Percentiles rank a stretch among this genome's conserved stretches.
phyloP scores from a whole-genome alignment of 1,140 invertebrate genomes.

The Zaprionus camerounensis region DNA sequence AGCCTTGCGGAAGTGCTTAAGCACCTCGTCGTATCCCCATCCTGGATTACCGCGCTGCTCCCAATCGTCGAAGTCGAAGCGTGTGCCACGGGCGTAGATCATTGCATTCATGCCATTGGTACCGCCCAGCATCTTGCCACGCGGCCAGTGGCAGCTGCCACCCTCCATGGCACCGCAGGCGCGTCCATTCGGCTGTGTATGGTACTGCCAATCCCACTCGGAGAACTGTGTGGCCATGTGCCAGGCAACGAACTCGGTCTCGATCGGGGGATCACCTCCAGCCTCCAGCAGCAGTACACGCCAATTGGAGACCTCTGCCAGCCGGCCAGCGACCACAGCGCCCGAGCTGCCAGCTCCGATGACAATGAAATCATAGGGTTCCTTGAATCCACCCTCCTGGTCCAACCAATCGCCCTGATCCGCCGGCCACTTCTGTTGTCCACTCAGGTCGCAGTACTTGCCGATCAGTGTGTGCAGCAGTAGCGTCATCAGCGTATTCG shows the following conservation, averaged over 20 bases:
- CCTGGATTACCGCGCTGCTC: conserved; percentile 86
- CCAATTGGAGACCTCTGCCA: conserved; percentile 69
- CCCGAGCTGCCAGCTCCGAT: conserved; percentile 87
- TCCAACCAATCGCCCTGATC: conserved; percentile 86
- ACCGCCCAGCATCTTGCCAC: conserved; percentile 89
- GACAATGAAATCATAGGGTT: conserved; percentile 86
- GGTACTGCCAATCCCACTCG: conserved; percentile 82
- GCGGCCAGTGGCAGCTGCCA: conserved; percentile 86
- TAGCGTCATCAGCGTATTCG: conserved; percentile 85
- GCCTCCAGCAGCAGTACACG: conserved; percentile 85
- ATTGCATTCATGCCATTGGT: conserved; percentile 90
- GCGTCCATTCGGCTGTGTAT: conserved; percentile 77
- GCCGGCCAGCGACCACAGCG: conserved; percentile 84
- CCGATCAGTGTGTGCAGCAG: conserved; percentile 85
- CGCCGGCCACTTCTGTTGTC: conserved; percentile 85
- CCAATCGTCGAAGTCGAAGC: conserved; percentile 88
- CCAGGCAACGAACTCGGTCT: conserved; percentile 80
- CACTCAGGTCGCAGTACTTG: conserved; percentile 86
- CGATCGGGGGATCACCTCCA: conserved; percentile 80
- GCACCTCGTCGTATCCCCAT: conserved; percentile 89
- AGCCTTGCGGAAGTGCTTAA: conserved; percentile 90
- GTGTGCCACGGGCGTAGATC: conserved; percentile 91
- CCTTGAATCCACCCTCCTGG: conserved; percentile 38
- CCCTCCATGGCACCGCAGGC: conserved; percentile 83
- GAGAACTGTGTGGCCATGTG: conserved; percentile 82